A percentile compares a stretch with the other conserved stretches of the same genome.
These are phyloP conservation scores for Psilopogon haemacephalus DNA, from an alignment of 2,113 vertebrate species.

Conservation along the genomic window DNA sequence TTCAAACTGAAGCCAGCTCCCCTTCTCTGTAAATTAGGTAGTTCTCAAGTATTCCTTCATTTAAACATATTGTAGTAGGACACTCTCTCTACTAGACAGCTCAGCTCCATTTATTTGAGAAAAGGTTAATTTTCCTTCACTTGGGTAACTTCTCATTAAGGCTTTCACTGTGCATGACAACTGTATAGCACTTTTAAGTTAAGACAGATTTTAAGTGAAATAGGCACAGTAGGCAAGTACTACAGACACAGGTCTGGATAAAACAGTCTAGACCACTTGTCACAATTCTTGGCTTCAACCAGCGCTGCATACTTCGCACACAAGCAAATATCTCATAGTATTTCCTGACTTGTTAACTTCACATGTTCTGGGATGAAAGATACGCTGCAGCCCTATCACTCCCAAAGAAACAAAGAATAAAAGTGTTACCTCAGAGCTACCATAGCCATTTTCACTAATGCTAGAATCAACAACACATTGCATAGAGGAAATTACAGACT, in stretches of 20 bases:
- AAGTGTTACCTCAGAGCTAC: background rate
- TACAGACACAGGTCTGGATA: background rate
- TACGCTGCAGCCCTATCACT: background rate
- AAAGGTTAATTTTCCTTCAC: background rate
- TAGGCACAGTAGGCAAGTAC: background rate
- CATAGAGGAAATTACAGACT: background rate
- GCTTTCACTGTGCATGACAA: background rate
- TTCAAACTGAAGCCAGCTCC: background rate
- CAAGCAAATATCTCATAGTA: background rate
- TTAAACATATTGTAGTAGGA: background rate
- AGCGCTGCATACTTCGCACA: background rate
- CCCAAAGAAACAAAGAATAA: background rate
- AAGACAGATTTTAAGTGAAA: background rate
- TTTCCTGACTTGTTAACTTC: slow-evolving; percentile 5
- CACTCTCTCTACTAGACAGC: background rate
- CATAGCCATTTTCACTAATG: slow-evolving; percentile 16
- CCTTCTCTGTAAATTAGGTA: background rate
- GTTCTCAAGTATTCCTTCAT: background rate
- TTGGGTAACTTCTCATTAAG: background rate
- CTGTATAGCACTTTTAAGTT: background rate
- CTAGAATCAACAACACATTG: slow-evolving; percentile 22
- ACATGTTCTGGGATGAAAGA: background rate
- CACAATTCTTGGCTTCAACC: background rate
- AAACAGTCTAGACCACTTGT: background rate
- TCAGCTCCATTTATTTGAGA: background rate